Percentiles rank a stretch among this genome's conserved stretches.
phyloP scores from a whole-genome alignment of 2,888 invertebrate genomes.

The Coenonympha glycerion region DNA sequence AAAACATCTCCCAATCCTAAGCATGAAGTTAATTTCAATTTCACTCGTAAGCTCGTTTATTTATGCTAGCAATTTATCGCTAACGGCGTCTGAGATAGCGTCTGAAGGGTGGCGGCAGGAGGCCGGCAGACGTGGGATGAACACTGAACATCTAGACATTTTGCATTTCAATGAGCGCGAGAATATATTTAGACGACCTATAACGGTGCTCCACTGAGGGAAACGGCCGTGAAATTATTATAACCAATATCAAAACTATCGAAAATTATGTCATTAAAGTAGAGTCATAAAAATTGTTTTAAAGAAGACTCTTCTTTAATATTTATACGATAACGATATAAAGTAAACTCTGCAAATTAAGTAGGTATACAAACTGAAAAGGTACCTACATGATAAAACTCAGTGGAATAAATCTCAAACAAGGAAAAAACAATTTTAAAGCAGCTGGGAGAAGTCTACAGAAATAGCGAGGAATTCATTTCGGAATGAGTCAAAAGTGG shows the following conservation, averaged over 20 bases:
- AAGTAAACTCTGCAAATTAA: too few relatives aligned
- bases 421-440: too few relatives aligned
- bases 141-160: slow-evolving; percentile 9
- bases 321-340: too few relatives aligned
- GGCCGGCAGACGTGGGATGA: slow-evolving; percentile 10
- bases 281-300: too few relatives aligned
- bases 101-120: slow-evolving; percentile 7
- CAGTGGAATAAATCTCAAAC: too few relatives aligned
- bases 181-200: slow-evolving; percentile 11
- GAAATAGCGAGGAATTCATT: too few relatives aligned
- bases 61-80: not conserved
- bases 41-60: not conserved
- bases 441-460: too few relatives aligned
- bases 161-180: slow-evolving; percentile 19
- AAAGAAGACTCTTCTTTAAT: too few relatives aligned
- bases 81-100: slow-evolving; percentile 9
- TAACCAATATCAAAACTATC: not conserved
- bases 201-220: slow-evolving; percentile 7
- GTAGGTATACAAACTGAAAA: too few relatives aligned
- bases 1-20: not conserved
- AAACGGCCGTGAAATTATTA: not conserved
- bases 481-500: too few relatives aligned
- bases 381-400: too few relatives aligned
- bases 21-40: not conserved
- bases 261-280: not conserved